phyloP scores from a whole-genome alignment of 2,113 vertebrate genomes.

The Neolamprologus ventralis region DNA sequence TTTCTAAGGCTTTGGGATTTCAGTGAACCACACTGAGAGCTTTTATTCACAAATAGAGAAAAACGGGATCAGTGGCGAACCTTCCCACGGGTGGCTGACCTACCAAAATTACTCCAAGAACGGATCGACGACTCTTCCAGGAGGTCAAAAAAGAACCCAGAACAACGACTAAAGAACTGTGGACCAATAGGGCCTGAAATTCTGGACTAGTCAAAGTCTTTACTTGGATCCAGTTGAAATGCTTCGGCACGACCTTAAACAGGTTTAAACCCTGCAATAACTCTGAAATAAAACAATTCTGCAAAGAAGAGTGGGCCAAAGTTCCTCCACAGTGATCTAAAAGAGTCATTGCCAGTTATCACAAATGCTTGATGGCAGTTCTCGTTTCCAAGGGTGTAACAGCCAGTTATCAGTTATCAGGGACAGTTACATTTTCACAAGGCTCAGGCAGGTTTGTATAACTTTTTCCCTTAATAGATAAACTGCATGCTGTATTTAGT shows the following conservation, averaged over 20 bases:
- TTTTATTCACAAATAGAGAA: not conserved
- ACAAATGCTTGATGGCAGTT: not conserved
- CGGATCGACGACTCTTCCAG: not conserved
- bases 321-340: not conserved
- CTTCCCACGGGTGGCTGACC: not conserved
- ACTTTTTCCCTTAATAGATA: not conserved
- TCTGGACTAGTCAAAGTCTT: not conserved
- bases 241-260: accelerated
- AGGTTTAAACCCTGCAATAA: not conserved
- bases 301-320: not conserved
- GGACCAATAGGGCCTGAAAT: not conserved
- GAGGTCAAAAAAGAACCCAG: not conserved
- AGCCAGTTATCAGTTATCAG: not conserved
- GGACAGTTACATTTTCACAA: not conserved
- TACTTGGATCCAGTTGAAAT: not conserved
- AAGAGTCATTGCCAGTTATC: not conserved
- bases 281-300: not conserved
- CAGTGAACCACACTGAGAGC: not conserved
- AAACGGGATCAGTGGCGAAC: not conserved
- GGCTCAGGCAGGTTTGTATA: not conserved
- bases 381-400: not conserved
- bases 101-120: not conserved
- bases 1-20: not conserved
- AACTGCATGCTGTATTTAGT: not conserved
- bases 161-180: not conserved